Evolutionary conservation across 2,888 invertebrate genomes (phyloP).

Genomic region (Conomelus anceps): DNA sequence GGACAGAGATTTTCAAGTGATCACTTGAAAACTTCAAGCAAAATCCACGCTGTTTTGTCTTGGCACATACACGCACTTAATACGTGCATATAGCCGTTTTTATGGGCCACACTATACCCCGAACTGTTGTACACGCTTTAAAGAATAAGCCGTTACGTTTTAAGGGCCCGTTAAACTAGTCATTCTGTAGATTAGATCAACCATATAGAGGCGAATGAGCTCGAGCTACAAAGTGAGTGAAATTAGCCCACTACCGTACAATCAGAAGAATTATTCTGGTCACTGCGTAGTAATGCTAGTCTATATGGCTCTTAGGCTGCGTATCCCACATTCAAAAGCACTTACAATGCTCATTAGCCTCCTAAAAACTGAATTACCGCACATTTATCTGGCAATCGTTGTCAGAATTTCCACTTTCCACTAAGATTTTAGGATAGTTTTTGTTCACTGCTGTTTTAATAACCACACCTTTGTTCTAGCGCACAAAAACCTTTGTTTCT

Average conservation of each 20-base stretch:
- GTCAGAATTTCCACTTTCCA: background rate
- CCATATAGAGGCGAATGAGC: background rate
- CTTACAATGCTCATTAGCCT: background rate
- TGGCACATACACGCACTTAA: background rate
- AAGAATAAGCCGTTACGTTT: conserved; percentile 15
- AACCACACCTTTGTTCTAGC: background rate
- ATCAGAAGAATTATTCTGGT: background rate
- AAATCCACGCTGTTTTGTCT: conserved; percentile 7
- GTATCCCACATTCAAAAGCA: background rate
- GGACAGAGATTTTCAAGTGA: background rate
- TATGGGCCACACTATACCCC: background rate
- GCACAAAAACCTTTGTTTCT: background rate
- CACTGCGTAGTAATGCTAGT: no score
- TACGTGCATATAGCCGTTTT: conserved; percentile 6
- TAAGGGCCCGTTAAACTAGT: conserved; percentile 15
- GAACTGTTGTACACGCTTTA: conserved; percentile 9
- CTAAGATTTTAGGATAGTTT: background rate
- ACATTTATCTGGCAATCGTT: background rate
- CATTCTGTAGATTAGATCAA: conserved; percentile 14
- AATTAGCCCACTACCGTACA: background rate
- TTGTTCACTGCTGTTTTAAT: background rate
- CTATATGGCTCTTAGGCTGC: no score
- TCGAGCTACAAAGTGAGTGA: background rate
- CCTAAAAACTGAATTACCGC: background rate
- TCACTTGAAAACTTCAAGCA: background rate